Evolutionary conservation across 2,888 invertebrate species (phyloP).

Genomic region (Nomada ruficornis): DNA sequence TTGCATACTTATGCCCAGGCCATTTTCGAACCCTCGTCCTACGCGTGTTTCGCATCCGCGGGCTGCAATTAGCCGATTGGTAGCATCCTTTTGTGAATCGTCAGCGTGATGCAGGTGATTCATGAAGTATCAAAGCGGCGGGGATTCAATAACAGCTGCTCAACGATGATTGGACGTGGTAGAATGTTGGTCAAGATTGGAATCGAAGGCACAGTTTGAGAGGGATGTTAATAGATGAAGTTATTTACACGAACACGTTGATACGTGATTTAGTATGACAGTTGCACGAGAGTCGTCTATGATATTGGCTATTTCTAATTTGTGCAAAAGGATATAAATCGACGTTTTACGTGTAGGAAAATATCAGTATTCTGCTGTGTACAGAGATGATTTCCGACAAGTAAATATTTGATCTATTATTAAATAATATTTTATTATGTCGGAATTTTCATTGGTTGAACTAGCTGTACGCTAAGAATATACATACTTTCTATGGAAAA

Average conservation of each 20-base stretch:
- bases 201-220: neutral
- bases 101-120: neutral
- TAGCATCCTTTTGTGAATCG: neutral
- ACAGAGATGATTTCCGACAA: neutral
- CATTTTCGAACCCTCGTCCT: conserved; percentile 29
- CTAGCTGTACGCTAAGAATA: too few species aligned
- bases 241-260: neutral
- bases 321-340: neutral
- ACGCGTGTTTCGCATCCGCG: conserved; percentile 10
- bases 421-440: too few species aligned
- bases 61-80: conserved; percentile 25
- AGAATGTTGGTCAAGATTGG: neutral
- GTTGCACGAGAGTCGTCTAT: neutral
- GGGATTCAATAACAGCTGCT: conserved; percentile 9
- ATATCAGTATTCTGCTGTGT: too few species aligned
- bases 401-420: neutral
- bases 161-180: neutral
- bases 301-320: neutral
- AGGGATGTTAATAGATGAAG: neutral
- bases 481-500: too few species aligned
- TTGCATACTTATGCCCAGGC: conserved; percentile 24
- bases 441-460: too few species aligned
- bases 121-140: neutral
- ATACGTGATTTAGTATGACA: neutral
- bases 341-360: neutral